phyloP scores from a whole-genome alignment of 2,797 vertebrate species.

The Acrossocheilus fasciatus region DNA sequence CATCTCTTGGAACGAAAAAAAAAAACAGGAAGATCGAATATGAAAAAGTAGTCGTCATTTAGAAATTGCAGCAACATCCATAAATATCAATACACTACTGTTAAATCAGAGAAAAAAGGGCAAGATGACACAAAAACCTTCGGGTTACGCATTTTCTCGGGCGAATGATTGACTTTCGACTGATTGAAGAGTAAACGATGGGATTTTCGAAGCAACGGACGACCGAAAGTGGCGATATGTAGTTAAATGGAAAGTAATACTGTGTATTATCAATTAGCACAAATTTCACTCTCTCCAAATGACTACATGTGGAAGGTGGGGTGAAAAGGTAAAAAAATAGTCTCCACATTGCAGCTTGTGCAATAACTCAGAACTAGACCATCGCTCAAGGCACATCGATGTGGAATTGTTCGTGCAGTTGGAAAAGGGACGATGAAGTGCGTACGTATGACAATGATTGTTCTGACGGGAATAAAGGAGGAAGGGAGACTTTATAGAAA shows the following conservation, averaged over 20 bases:
- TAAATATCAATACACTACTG: conserved; percentile 86
- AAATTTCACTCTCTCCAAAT: conserved; percentile 23
- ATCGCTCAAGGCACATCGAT: conserved; percentile 98
- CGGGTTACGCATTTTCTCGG: conserved; percentile 78
- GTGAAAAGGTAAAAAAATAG: conserved; percentile 73
- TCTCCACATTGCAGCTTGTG: conserved; percentile 87
- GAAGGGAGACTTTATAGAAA: conserved; percentile 70
- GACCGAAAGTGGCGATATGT: conserved; percentile 43
- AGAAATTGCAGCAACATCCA: conserved; percentile 88
- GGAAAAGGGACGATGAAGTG: conserved; percentile 84
- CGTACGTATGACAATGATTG: conserved; percentile 62
- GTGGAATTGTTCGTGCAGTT: conserved; percentile 91
- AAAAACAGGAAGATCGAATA: conserved; percentile 81
- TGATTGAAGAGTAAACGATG: conserved; percentile 48
- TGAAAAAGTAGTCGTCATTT: conserved; percentile 74
- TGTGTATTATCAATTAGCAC: conserved; percentile 24
- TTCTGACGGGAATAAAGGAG: conserved; percentile 54
- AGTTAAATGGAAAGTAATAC: conserved; percentile 47
- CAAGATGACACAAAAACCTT: conserved; percentile 69
- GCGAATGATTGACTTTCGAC: conserved; percentile 55
- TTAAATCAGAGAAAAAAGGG: conserved; percentile 78
- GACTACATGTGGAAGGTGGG: conserved; percentile 6
- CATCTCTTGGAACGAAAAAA: conserved; percentile 72
- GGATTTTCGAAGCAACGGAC: conserved; percentile 43
- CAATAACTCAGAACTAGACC: conserved; percentile 91